phyloP scores from a whole-genome alignment of 2,113 vertebrate species.

The Copsychus sechellarum region DNA sequence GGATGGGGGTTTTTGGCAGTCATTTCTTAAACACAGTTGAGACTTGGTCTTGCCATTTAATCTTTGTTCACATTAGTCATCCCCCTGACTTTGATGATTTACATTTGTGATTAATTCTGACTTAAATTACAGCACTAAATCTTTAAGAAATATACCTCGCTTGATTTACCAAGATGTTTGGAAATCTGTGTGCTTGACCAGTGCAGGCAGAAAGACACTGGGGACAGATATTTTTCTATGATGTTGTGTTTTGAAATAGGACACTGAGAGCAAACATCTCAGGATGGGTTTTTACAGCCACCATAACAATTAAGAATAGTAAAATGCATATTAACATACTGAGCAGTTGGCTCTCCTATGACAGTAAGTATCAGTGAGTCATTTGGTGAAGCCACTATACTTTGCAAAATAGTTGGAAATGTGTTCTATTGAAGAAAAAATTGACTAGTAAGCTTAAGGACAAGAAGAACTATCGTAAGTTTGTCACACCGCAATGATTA shows the following conservation, averaged over 20 bases:
- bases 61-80: constrained; percentile 48
- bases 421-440: constrained; percentile 47
- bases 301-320: constrained; percentile 29
- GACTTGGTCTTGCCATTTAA: constrained; percentile 24
- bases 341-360: constrained; percentile 22
- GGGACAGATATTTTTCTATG: neutral
- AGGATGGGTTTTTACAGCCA: neutral
- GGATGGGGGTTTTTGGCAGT: neutral
- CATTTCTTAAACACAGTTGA: neutral
- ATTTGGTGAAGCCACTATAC: constrained; percentile 33
- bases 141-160: neutral
- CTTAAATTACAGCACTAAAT: neutral
- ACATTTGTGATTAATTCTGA: constrained; percentile 46
- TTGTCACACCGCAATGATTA: constrained; percentile 2
- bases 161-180: neutral
- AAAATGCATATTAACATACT: neutral
- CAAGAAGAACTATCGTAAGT: constrained; percentile 28
- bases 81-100: constrained; percentile 6
- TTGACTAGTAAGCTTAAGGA: constrained; percentile 39
- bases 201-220: neutral
- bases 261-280: neutral
- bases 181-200: neutral
- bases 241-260: neutral
- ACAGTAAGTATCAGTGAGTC: constrained; percentile 44
- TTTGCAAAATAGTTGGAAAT: constrained; percentile 53